Evolutionary conservation across 2,797 vertebrate species (phyloP).

Genomic region (Sebastes steindachneri): DNA sequence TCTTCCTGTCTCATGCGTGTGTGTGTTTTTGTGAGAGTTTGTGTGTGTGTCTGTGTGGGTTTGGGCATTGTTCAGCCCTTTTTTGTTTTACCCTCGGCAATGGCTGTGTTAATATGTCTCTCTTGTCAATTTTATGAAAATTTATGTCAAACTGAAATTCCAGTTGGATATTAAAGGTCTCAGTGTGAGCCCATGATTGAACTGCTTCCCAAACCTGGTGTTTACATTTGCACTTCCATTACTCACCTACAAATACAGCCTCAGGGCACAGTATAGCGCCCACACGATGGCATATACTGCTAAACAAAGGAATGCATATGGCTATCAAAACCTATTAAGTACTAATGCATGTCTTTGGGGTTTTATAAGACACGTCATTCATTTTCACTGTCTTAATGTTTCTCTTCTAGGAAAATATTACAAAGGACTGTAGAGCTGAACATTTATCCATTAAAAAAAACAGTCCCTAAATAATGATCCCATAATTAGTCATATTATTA

Average conservation of each 20-base stretch:
- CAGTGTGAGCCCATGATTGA: conserved; percentile 64
- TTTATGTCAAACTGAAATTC: conserved; percentile 59
- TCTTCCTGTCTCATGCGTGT: conserved; percentile 61
- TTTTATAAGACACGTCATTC: conserved; percentile 25
- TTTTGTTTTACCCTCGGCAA: conserved; percentile 40
- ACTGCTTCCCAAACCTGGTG: conserved; percentile 61
- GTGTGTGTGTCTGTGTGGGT: conserved; percentile 22
- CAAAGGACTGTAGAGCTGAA: neutral
- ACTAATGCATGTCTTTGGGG: conserved; percentile 26
- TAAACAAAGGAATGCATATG: conserved; percentile 62
- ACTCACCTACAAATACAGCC: conserved; percentile 65
- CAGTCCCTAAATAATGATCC: neutral
- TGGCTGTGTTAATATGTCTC: conserved; percentile 55
- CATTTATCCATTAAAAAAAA: neutral
- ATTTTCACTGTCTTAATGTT: conserved; percentile 13
- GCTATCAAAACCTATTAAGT: conserved; percentile 70
- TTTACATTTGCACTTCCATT: conserved; percentile 77
- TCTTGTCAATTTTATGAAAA: conserved; percentile 68
- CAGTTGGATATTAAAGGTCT: conserved; percentile 70
- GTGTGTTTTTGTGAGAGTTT: conserved; percentile 18
- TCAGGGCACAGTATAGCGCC: conserved; percentile 57
- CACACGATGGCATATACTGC: conserved; percentile 51
- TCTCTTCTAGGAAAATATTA: neutral
- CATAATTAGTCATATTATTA: neutral
- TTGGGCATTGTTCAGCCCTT: conserved; percentile 37